These are phyloP conservation scores for Scarus forsteni DNA, from an alignment of 2,797 vertebrate genomes.

Conservation along the genomic window DNA sequence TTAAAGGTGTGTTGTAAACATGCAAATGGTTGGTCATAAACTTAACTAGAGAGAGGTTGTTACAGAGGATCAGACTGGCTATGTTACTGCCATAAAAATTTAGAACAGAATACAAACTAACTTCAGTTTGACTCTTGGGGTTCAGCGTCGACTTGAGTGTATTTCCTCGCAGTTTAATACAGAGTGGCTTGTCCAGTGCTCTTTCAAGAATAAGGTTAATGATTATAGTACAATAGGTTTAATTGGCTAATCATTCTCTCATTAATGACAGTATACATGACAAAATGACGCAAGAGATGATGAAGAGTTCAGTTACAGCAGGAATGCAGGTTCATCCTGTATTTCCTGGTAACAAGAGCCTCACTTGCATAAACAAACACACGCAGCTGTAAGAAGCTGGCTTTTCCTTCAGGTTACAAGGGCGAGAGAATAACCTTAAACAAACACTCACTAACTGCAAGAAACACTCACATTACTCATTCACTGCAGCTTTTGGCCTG, in stretches of 20 bases:
- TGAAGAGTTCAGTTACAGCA: background rate
- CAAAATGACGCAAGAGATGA: background rate
- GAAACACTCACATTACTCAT: conserved; percentile 22
- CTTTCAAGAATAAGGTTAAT: background rate
- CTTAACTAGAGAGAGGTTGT: conserved; percentile 11
- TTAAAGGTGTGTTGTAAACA: conserved; percentile 26
- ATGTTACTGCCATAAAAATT: background rate
- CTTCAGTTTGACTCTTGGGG: background rate
- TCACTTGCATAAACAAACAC: background rate
- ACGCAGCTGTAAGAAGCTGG: background rate
- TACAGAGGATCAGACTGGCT: conserved; percentile 17
- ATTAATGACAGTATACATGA: background rate
- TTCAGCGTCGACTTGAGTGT: background rate
- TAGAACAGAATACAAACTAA: background rate
- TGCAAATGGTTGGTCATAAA: conserved; percentile 20
- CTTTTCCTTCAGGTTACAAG: background rate
- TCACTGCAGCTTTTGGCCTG: conserved; percentile 15
- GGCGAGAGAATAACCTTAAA: conserved; percentile 2
- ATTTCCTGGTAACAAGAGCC: conserved; percentile 13
- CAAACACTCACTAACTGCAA: conserved; percentile 24
- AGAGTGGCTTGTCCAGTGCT: background rate
- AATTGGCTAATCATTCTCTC: background rate
- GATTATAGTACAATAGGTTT: background rate
- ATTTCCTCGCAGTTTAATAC: background rate
- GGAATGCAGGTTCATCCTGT: background rate